Conservation (phyloP, 1,140 invertebrate species). For the Hyphantria cunea region DNA sequence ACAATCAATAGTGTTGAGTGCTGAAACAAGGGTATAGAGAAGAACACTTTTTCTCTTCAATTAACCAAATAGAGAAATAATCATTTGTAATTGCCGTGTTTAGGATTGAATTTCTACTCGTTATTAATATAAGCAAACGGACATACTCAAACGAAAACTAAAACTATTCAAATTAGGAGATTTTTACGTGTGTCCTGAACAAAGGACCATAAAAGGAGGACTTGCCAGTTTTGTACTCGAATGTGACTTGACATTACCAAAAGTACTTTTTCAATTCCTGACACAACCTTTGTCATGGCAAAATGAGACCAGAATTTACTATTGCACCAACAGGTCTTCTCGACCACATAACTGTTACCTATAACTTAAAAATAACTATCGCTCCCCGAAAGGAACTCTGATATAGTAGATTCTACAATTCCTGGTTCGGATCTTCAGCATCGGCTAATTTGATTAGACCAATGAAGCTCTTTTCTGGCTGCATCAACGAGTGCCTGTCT, state of each 20-base stretch:
- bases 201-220: no score
- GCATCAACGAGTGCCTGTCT: slow-evolving; percentile 86
- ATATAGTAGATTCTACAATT: slow-evolving; percentile 44
- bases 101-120: no score
- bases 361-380: slow-evolving; percentile 3
- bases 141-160: slow-evolving; percentile 10
- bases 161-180: slow-evolving; percentile 15
- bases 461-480: slow-evolving; percentile 90
- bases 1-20: no score
- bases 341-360: neutral
- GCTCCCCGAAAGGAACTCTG: neutral
- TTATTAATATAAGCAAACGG: slow-evolving; percentile 1
- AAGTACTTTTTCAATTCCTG: neutral
- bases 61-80: no score
- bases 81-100: no score
- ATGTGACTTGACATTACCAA: no score
- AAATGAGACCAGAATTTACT: slow-evolving; percentile 3
- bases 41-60: no score
- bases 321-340: slow-evolving; percentile 3
- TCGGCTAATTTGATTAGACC: slow-evolving; percentile 89
- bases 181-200: no score
- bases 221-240: no score
- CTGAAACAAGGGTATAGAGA: no score
- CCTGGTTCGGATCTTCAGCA: slow-evolving; percentile 62
- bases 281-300: slow-evolving; percentile 4